phyloP scores from a whole-genome alignment of 1,140 invertebrate genomes.

The Trichoplusia ni region DNA sequence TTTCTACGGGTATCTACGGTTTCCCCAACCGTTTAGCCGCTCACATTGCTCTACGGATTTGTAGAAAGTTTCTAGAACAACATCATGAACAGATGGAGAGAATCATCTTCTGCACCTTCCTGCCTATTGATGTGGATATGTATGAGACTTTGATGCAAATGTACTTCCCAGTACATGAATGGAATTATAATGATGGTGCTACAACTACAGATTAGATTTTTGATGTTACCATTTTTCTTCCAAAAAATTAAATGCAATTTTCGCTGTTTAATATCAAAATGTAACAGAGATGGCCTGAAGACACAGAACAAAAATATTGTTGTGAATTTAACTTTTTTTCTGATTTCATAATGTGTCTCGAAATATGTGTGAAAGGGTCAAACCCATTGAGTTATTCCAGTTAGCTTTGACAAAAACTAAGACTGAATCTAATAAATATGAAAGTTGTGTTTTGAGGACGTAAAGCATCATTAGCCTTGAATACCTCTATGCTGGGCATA shows the following conservation, averaged over 20 bases:
- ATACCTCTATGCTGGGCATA: too few relatives aligned
- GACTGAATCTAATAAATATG: too few relatives aligned
- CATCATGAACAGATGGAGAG: conserved; percentile 87
- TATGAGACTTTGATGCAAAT: conserved; percentile 88
- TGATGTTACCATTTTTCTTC: not conserved
- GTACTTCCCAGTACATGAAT: conserved; percentile 85
- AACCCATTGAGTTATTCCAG: too few relatives aligned
- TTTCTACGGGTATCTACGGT: conserved; percentile 93
- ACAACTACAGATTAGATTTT: conserved; percentile 27
- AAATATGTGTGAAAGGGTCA: too few relatives aligned
- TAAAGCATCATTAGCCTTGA: too few relatives aligned
- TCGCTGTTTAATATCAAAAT: too few relatives aligned
- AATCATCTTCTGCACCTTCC: conserved; percentile 92
- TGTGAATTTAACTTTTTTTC: too few relatives aligned
- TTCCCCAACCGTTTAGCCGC: conserved; percentile 90
- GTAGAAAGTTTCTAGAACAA: conserved; percentile 86
- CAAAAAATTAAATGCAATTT: not conserved
- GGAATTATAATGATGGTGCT: conserved; percentile 45
- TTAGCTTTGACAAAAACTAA: too few relatives aligned
- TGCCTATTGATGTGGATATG: conserved; percentile 86
- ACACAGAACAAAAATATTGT: too few relatives aligned
- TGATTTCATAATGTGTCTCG: too few relatives aligned
- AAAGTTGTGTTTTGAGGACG: too few relatives aligned
- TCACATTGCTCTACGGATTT: conserved; percentile 86
- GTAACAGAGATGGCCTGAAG: too few relatives aligned